A percentile compares a stretch with the other conserved stretches of the same genome.
Conservation (phyloP, 92 coral and sea anemone genomes). For the Ricordea florida region DNA sequence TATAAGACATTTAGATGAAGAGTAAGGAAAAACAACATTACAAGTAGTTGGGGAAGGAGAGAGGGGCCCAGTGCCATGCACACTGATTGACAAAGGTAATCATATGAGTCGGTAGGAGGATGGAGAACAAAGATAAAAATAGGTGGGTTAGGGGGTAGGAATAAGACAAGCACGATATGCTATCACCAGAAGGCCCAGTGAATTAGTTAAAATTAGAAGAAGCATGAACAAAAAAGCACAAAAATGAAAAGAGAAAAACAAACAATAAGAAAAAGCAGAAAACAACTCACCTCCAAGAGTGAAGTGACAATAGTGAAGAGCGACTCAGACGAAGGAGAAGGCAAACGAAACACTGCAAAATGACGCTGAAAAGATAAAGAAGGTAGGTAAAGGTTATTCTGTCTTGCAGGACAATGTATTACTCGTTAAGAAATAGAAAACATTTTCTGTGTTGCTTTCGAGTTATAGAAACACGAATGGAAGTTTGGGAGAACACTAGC, state of each 20-base stretch:
- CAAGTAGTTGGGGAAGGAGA: not conserved
- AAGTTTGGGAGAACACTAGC: too few species aligned
- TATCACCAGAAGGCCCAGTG: too few species aligned
- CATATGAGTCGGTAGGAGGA: too few species aligned
- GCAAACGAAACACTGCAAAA: constrained; percentile 90
- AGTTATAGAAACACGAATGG: too few species aligned
- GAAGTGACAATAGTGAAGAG: constrained; percentile 88
- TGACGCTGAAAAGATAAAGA: constrained; percentile 75
- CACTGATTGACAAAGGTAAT: too few species aligned
- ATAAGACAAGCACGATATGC: too few species aligned
- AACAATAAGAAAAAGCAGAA: not conserved
- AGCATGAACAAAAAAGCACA: not conserved
- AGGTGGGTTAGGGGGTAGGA: too few species aligned
- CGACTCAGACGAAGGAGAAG: constrained; percentile 72
- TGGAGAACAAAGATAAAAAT: too few species aligned
- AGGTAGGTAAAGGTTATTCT: not conserved
- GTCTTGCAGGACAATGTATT: not conserved
- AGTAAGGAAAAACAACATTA: not conserved
- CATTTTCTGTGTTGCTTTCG: too few species aligned
- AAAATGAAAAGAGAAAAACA: not conserved
- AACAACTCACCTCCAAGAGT: constrained; percentile 84
- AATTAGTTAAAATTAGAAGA: too few species aligned
- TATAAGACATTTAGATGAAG: not conserved
- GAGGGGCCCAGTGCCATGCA: not conserved
- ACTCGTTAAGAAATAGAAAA: not conserved